These are phyloP conservation scores for Tor tambroides DNA, from an alignment of 2,113 vertebrate genomes.

Conservation along the genomic window DNA sequence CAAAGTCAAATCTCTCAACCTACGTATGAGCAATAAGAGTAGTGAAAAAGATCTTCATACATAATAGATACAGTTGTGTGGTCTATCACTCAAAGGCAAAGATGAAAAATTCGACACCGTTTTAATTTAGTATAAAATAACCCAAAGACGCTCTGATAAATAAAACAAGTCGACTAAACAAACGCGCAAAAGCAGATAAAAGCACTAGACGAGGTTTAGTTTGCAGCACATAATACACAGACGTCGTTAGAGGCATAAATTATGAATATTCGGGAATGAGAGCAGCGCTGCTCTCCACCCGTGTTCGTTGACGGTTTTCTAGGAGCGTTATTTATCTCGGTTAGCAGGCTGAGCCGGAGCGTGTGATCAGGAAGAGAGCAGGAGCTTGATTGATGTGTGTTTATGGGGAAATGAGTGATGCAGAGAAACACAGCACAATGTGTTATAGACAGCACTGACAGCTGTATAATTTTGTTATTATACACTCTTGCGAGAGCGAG, in stretches of 20 bases:
- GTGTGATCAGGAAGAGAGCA: neutral
- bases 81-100: neutral
- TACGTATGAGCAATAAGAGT: neutral
- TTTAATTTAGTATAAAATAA: neutral
- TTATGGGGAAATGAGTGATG: conserved; percentile 40
- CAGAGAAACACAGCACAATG: conserved; percentile 28
- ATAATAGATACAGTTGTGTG: neutral
- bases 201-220: neutral
- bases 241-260: neutral
- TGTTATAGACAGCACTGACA: conserved; percentile 36
- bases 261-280: conserved; percentile 10
- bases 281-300: neutral
- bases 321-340: conserved; percentile 17
- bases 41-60: neutral
- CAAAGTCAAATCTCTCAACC: neutral
- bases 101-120: neutral
- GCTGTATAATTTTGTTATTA: conserved; percentile 41
- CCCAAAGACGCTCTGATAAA: neutral
- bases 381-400: conserved; percentile 31
- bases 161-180: neutral
- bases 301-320: conserved; percentile 7
- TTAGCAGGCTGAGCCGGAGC: neutral
- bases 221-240: conserved; percentile 4
- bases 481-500: conserved; percentile 14
- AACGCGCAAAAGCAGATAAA: neutral